Evolutionary conservation across 2,888 invertebrate genomes (phyloP).

Genomic region (Lomographa bimaculata): DNA sequence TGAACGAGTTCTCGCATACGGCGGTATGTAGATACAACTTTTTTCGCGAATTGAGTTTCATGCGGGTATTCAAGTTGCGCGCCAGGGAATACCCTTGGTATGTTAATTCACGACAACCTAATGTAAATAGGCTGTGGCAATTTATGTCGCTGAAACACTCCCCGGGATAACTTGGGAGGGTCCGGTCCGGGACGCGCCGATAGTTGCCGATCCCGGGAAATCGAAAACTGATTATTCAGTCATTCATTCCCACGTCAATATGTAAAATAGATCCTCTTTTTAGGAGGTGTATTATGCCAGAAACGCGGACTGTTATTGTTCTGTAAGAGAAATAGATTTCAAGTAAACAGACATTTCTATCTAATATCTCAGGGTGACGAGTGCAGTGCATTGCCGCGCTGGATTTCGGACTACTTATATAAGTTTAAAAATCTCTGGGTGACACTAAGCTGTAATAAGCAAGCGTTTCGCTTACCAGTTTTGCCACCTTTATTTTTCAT

Average conservation of each 20-base stretch:
- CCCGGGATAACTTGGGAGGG: conserved; percentile 55
- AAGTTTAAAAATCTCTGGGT: no score
- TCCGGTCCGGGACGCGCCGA: conserved; percentile 29
- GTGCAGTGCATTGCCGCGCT: no score
- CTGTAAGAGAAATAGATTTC: no score
- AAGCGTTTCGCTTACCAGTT: no score
- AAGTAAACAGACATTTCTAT: no score
- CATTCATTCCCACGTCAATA: conserved; percentile 46
- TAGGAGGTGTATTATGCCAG: conserved; percentile 18
- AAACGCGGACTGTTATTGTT: no score
- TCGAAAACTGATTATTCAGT: conserved; percentile 56
- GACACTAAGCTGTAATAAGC: no score
- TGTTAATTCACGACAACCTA: conserved; percentile 72
- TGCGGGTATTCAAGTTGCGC: conserved; percentile 59
- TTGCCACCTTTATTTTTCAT: no score
- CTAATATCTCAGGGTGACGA: no score
- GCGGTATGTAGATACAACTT: conserved; percentile 20
- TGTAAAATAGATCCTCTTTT: conserved; percentile 31
- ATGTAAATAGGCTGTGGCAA: conserved; percentile 74
- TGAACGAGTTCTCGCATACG: conserved; percentile 15
- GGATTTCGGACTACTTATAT: no score
- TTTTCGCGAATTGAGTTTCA: conserved; percentile 39
- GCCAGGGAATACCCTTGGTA: conserved; percentile 72
- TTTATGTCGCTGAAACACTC: conserved; percentile 75
- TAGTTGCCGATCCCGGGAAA: conserved; percentile 47